Evolutionary conservation across 2,888 invertebrate genomes (phyloP), one percentile per base, ranked within the genome.

Genomic region (Rhingia rostrata): DNA sequence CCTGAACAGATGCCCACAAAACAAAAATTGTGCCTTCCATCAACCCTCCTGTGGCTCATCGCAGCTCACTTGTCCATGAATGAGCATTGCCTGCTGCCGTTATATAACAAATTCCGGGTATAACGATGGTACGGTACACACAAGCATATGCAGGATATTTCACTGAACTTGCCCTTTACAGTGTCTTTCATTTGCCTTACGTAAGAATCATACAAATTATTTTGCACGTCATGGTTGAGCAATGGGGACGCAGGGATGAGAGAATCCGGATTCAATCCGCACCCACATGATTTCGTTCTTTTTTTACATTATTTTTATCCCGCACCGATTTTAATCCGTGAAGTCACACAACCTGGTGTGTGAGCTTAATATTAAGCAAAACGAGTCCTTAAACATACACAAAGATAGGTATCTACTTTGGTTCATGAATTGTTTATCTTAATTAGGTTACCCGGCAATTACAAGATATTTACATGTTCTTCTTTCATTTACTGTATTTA

Each of bases 381-480:
- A 35, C 12, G 4, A 58, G n/a, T 4, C 35, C 14, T 32, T 60
- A 10, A 14, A 33, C 32, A 22, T 9, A 79, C 41, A 12, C 74
- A 51, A 7, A 43, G 49, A 2, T 6, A 51, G 49, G 30, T 79
- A n/a, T n/a, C n/a, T n/a, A 9, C 53, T 73, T 30, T 12, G 47
- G 49, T 86, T 84, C 86, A 66, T 87, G 87, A 87, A 87, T 87
- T 86, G 87, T 87, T 87, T 87, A 87, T 87, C 86, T 86, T 84
- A 87, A 87, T 87, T 86, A 87, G 86, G 81, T 58, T 81, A 84
- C 80, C 47, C 45, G 47, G 49, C 86, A 87, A 87, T 87, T 87
- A 87, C 86, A 72, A 58, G 72, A 74, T 86, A 87, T 88, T 88
- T 86, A 67, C 66, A 67, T 75, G 60, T 75, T 67, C 67, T 60